Conservation (phyloP, 2,888 invertebrate species). For the Epinotia brunnichana region DNA sequence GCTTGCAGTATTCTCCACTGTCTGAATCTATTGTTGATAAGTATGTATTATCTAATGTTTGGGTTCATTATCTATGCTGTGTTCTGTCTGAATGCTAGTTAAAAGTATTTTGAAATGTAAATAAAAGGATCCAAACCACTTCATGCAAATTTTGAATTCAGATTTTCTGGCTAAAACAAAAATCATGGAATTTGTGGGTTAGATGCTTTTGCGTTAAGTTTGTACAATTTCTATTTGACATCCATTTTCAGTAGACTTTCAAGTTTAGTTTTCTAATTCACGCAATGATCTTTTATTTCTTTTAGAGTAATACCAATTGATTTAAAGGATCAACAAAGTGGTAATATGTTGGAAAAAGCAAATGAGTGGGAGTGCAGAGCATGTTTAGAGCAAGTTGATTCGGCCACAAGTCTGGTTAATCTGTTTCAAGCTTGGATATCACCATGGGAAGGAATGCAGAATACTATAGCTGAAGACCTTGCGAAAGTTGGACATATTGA, state of each 20-base stretch:
- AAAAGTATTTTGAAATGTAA: neutral
- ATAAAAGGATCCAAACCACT: neutral
- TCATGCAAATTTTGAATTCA: neutral
- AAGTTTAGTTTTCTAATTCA: no score
- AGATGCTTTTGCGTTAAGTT: no score
- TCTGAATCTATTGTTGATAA: constrained; percentile 6
- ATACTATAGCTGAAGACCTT: constrained; percentile 68
- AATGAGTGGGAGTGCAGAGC: constrained; percentile 63
- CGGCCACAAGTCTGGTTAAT: constrained; percentile 53
- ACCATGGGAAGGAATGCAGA: constrained; percentile 63
- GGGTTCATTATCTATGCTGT: neutral
- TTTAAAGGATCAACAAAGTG: constrained; percentile 36
- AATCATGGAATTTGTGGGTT: neutral
- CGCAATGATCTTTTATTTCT: neutral
- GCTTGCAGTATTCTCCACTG: constrained; percentile 37
- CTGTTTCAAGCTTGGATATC: constrained; percentile 66
- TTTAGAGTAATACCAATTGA: constrained; percentile 38
- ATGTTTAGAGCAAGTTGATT: constrained; percentile 59
- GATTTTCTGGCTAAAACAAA: neutral
- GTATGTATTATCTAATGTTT: constrained; percentile 12
- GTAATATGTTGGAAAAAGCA: constrained; percentile 39
- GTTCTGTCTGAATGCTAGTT: neutral
- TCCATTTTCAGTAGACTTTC: neutral
- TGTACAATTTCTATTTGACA: neutral
- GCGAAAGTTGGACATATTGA: constrained; percentile 64